Conservation (phyloP, 2,888 invertebrate species). For the Folsomia candida region DNA sequence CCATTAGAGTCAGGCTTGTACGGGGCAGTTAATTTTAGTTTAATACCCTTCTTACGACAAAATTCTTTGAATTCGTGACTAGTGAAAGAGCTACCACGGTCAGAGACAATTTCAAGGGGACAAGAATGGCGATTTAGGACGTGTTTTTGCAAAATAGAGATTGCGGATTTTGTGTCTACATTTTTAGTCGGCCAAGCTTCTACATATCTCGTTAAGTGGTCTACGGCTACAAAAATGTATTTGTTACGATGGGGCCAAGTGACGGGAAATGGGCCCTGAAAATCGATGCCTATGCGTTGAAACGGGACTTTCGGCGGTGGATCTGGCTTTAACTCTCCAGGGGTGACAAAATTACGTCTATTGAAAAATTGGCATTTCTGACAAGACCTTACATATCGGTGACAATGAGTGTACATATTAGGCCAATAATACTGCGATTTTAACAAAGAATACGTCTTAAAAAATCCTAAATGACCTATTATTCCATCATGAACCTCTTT, state of each 20-base stretch:
- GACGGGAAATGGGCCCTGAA: background rate
- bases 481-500: background rate
- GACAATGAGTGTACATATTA: background rate
- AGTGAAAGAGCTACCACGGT: constrained; percentile 6
- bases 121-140: background rate
- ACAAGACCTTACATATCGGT: background rate
- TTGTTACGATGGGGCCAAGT: background rate
- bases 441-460: constrained; percentile 1
- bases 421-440: constrained; percentile 9
- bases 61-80: constrained; percentile 3
- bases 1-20: constrained; percentile 23
- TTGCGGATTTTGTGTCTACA: too few species aligned
- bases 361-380: constrained; percentile 12
- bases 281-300: constrained; percentile 3
- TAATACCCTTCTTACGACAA: background rate
- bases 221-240: constrained; percentile 8
- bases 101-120: too few species aligned
- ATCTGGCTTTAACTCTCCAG: constrained; percentile 13
- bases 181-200: constrained; percentile 8
- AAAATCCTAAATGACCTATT: constrained; percentile 9
- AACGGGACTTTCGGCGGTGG: too few species aligned
- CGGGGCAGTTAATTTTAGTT: too few species aligned
- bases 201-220: constrained; percentile 12
- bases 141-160: background rate
- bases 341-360: background rate